Base-by-base conservation (phyloP, 2,888 invertebrate species). In the Ischnura elegans region DNA sequence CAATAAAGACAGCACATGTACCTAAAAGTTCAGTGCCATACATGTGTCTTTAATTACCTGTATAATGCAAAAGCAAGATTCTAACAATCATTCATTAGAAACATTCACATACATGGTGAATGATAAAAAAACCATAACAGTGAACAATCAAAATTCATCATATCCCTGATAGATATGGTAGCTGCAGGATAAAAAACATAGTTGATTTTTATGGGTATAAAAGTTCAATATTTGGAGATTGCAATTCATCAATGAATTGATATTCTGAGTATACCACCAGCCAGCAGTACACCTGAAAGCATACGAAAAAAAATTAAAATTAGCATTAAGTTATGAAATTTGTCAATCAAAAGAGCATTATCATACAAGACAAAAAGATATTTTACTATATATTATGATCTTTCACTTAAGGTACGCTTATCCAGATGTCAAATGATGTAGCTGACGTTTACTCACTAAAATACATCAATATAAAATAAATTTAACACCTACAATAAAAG, bases 151-250 rank as follows among this genome's bases (percentile, higher is more conserved):
- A 2, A 43, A 61, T 42, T 43, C 42, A 87, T 29, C 51, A 42
- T 42, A 6, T 55, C n/a, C 47, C 55, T 66, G 66, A 93, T 85
- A 93, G 46, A 84, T 93, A 93, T 66, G 36, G 85, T 84, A n/a
- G 66, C 87, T 90, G 93, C 45, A 47, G 87, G 45, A 93, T 51
- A 46, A 94, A 90, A 19, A 46, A 25, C 85, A 93, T n/a, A 90
- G 66, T 42, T 29, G 55, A 84, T 93, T 5, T 94, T 96, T 96
- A 97, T 94, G 97, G 97, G 96, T 97, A 97, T 94, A 98, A 96
- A 84, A 98, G 97, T 95, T 98, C 98, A 95, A 98, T 98, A 95
- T 98, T 98, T 6, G 98, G 98, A 93, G 98, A 98, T 95, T 99
- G 98, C 96, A 98, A 97, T 94, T 97, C 96, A 95, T 98, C 96